These are phyloP conservation scores for Apodemus speciosus DNA, from an alignment of 2,113 vertebrate genomes.

Conservation along the genomic window DNA sequence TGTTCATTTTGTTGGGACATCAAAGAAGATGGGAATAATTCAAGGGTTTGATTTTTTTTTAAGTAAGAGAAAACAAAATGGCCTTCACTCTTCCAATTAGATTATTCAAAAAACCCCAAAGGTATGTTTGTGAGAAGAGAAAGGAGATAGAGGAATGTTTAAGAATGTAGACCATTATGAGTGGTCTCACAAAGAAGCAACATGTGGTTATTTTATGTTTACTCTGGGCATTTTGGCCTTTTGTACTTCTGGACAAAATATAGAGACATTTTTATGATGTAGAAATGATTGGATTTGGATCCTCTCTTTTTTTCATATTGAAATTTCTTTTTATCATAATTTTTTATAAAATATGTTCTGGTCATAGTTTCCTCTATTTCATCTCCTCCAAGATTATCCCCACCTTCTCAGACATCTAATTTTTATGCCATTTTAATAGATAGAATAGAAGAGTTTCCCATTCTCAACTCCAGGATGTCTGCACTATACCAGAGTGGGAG, in stretches of 20 bases:
- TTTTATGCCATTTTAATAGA: not conserved
- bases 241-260: not conserved
- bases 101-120: not conserved
- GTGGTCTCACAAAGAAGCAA: not conserved
- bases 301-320: not conserved
- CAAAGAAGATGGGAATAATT: not conserved
- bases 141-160: no score
- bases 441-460: not conserved
- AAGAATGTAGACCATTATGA: rapidly evolving
- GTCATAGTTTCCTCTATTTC: not conserved
- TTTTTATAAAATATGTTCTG: not conserved
- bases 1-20: not conserved
- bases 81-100: not conserved
- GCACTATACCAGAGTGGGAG: not conserved
- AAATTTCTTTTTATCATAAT: not conserved
- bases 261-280: not conserved
- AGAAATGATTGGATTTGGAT: not conserved
- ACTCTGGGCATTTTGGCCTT: not conserved
- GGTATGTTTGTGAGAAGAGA: not conserved
- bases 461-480: not conserved
- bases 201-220: not conserved
- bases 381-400: not conserved
- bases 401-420: not conserved
- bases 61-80: not conserved
- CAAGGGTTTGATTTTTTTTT: not conserved